These are phyloP conservation scores for Tenthredo mesomela DNA, from an alignment of 2,888 invertebrate species.

Conservation along the genomic window DNA sequence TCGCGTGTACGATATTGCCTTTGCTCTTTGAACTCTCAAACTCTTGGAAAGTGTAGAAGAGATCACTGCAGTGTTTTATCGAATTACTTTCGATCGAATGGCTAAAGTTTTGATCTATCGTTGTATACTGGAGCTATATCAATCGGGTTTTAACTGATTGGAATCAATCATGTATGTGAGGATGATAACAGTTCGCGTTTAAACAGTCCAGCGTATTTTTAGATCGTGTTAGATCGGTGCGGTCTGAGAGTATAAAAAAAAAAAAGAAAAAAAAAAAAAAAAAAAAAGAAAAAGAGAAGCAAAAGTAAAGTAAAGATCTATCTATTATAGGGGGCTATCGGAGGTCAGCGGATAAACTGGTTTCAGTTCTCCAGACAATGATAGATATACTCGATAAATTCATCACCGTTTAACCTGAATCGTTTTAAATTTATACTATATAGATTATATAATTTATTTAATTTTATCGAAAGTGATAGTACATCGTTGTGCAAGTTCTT, in stretches of 20 bases:
- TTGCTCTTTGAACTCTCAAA: background rate
- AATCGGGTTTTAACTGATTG: background rate
- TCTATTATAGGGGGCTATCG: conserved; percentile 6
- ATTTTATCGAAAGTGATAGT: background rate
- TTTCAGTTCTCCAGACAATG: background rate
- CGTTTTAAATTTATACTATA: background rate
- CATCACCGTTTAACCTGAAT: background rate
- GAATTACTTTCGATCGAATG: background rate
- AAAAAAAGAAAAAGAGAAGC: background rate
- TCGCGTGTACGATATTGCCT: background rate
- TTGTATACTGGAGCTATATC: background rate
- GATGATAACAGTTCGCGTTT: background rate
- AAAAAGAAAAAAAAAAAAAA: background rate
- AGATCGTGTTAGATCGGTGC: background rate
- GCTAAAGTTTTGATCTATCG: background rate
- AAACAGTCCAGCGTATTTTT: background rate
- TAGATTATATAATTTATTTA: too few species aligned
- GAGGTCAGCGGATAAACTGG: background rate
- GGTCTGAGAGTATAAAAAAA: background rate
- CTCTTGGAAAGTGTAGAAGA: background rate
- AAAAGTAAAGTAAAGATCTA: background rate
- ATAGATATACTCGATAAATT: background rate
- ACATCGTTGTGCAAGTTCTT: background rate
- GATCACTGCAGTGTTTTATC: background rate
- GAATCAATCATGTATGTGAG: background rate